A percentile compares a stretch with the other conserved stretches of the same genome.
phyloP scores from a whole-genome alignment of 1,140 invertebrate species.

The Drosophila kikkawai region DNA sequence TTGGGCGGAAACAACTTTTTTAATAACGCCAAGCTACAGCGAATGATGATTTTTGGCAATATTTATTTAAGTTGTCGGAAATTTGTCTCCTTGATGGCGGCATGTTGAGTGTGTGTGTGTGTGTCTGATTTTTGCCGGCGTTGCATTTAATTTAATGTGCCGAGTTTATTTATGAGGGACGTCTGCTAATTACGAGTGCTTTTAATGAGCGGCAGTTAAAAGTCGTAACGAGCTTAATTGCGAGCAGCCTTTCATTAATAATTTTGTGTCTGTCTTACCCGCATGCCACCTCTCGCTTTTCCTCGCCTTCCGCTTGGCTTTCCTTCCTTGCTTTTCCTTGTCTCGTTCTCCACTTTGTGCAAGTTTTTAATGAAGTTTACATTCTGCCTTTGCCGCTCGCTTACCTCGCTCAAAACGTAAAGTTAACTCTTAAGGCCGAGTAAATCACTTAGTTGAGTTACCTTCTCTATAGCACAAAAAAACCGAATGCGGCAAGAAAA shows the following conservation, averaged over 20 bases:
- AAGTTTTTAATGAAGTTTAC: constrained; percentile 79
- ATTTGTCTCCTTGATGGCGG: constrained; percentile 26
- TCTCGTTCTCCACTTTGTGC: constrained; percentile 43
- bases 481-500: not conserved
- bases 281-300: constrained; percentile 13
- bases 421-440: constrained; percentile 3
- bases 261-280: constrained; percentile 48
- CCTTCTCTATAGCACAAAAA: not conserved
- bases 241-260: constrained; percentile 72
- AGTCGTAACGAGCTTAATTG: constrained; percentile 75
- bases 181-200: constrained; percentile 69
- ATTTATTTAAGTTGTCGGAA: constrained; percentile 49
- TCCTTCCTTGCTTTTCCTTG: constrained; percentile 12
- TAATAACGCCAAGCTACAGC: constrained; percentile 31
- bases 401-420: constrained; percentile 27
- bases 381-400: constrained; percentile 41
- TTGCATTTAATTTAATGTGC: constrained; percentile 60
- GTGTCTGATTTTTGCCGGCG: constrained; percentile 44
- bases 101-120: constrained; percentile 15
- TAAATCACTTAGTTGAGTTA: constrained; percentile 26
- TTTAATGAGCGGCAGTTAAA: constrained; percentile 74
- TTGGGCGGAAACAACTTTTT: constrained; percentile 38
- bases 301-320: not conserved
- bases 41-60: constrained; percentile 49
- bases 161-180: constrained; percentile 64